A percentile compares a stretch with the other conserved stretches of the same genome.
Conservation (phyloP, 2,113 vertebrate species). For the Perca flavescens region DNA sequence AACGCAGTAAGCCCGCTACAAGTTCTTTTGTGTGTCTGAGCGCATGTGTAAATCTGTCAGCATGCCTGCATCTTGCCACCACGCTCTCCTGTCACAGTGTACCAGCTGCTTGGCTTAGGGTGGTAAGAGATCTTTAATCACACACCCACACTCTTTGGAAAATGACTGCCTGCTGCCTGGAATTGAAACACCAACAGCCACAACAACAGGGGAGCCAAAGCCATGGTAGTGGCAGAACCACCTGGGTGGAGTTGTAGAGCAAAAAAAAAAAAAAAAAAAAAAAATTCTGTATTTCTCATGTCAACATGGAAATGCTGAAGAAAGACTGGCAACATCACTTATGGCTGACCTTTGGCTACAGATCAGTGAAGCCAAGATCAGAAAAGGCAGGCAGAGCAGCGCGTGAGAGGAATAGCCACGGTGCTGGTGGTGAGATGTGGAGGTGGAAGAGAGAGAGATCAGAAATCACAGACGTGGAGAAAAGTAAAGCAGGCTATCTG, state of each 20-base stretch:
- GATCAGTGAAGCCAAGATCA: conserved; percentile 48
- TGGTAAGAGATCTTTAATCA: conserved; percentile 71
- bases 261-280: background rate
- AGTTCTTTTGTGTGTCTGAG: conserved; percentile 41
- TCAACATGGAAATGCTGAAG: conserved; percentile 23
- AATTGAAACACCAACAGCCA: conserved; percentile 76
- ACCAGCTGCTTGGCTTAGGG: conserved; percentile 51
- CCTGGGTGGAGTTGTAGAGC: conserved; percentile 12
- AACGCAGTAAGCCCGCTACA: conserved; percentile 21
- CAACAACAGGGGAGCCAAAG: conserved; percentile 42
- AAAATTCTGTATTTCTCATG: conserved; percentile 21
- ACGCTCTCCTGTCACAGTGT: conserved; percentile 37
- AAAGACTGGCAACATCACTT: conserved; percentile 26
- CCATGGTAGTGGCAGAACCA: conserved; percentile 15
- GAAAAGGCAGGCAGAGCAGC: conserved; percentile 28
- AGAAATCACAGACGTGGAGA: conserved; percentile 39
- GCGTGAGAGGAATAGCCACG: conserved; percentile 56
- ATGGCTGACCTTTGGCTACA: conserved; percentile 36
- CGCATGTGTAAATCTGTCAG: conserved; percentile 49
- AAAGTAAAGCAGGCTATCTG: conserved; percentile 13
- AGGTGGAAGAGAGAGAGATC: conserved; percentile 32
- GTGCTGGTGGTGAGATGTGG: conserved; percentile 24
- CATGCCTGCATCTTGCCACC: conserved; percentile 32
- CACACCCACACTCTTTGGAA: conserved; percentile 69
- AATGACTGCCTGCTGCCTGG: conserved; percentile 76